A percentile compares a stretch with the other conserved stretches of the same genome.
These are phyloP conservation scores for Monochamus alternatus DNA, from an alignment of 2,888 invertebrate genomes.

Conservation along the genomic window DNA sequence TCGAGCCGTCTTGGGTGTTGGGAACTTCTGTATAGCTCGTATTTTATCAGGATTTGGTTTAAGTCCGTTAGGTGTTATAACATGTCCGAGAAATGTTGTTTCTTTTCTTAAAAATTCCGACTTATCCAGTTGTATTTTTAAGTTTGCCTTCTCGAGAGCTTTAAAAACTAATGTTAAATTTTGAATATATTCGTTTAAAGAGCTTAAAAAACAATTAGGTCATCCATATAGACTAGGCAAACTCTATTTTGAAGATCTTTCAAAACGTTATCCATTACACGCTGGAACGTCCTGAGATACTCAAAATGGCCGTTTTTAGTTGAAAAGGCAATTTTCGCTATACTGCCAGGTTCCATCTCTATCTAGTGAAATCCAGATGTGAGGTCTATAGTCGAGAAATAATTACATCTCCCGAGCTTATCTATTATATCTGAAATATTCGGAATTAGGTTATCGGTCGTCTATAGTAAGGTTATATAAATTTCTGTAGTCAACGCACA, in stretches of 20 bases:
- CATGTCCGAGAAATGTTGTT: too few species aligned
- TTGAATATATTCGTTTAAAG: too few species aligned
- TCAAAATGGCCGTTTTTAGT: slow-evolving; percentile 43
- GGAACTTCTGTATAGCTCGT: too few species aligned
- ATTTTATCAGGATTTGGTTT: too few species aligned
- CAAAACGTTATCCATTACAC: slow-evolving; percentile 53
- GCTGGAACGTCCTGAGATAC: slow-evolving; percentile 51
- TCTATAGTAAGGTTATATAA: too few species aligned
- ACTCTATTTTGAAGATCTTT: slow-evolving; percentile 41
- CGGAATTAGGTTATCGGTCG: too few species aligned
- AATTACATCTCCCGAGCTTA: not conserved
- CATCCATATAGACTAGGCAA: slow-evolving; percentile 55
- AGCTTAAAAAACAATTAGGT: too few species aligned
- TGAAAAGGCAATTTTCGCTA: slow-evolving; percentile 38
- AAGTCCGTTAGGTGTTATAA: too few species aligned
- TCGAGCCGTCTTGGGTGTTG: too few species aligned
- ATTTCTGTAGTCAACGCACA: too few species aligned
- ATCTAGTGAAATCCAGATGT: slow-evolving; percentile 28
- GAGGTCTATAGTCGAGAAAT: not conserved
- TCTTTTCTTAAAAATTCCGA: not conserved
- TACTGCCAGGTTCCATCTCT: slow-evolving; percentile 35
- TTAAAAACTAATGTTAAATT: too few species aligned
- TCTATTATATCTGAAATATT: not conserved
- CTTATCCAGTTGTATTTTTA: not conserved
- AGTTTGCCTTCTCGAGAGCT: too few species aligned